phyloP scores from a whole-genome alignment of 2,888 invertebrate species.

The Ornithoptera priamus region DNA sequence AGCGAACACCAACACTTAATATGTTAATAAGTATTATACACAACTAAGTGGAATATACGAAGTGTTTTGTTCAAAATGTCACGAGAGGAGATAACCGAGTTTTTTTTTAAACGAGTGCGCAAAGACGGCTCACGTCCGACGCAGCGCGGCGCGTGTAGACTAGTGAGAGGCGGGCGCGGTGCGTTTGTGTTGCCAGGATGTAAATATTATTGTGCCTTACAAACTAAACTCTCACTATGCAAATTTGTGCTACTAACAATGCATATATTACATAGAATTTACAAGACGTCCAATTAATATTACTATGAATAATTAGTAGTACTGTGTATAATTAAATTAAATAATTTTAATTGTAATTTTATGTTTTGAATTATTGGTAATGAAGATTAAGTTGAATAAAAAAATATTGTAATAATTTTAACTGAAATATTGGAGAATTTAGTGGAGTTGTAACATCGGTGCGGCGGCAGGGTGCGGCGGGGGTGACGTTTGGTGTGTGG shows the following conservation, averaged over 20 bases:
- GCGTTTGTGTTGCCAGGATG: conserved; percentile 37
- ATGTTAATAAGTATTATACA: conserved; percentile 38
- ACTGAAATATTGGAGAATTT: conserved; percentile 38
- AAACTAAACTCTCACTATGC: conserved; percentile 9
- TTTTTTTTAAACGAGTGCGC: conserved; percentile 31
- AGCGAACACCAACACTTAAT: conserved; percentile 46
- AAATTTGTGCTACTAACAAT: not conserved
- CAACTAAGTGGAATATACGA: conserved; percentile 9
- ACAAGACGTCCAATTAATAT: too few species aligned
- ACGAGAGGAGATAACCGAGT: conserved; percentile 42
- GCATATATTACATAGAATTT: too few species aligned
- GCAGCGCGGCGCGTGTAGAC: conserved; percentile 46
- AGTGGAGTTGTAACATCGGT: conserved; percentile 36
- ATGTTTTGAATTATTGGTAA: too few species aligned
- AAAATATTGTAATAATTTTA: not conserved
- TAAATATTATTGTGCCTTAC: conserved; percentile 26
- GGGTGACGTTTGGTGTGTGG: too few species aligned
- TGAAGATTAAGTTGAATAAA: too few species aligned
- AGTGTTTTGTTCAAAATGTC: conserved; percentile 37
- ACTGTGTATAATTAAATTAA: too few species aligned
- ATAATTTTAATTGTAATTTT: too few species aligned
- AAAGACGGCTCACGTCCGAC: conserved; percentile 36
- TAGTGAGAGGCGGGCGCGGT: conserved; percentile 41
- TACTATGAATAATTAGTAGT: too few species aligned
- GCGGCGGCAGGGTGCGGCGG: not conserved